Conservation (phyloP, 2,888 invertebrate genomes). For the Andrena bicolor region DNA sequence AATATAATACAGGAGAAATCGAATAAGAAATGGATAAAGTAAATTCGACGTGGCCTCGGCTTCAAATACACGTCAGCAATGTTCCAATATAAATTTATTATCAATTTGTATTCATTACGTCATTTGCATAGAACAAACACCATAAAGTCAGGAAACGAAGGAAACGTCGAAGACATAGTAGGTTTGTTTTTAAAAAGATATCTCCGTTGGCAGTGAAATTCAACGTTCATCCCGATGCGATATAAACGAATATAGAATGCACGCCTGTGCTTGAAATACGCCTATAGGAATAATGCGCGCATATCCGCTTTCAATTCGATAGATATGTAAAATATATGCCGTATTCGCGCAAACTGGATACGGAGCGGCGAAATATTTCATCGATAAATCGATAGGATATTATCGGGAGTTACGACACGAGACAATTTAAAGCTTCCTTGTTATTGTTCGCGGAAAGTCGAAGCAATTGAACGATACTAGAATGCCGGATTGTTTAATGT, state of each 20-base stretch:
- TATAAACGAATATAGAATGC: conserved; percentile 44
- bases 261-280: conserved; percentile 23
- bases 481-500: not conserved
- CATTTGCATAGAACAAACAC: conserved; percentile 37
- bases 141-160: conserved; percentile 7
- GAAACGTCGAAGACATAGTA: conserved; percentile 17
- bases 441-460: conserved; percentile 33
- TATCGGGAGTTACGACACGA: conserved; percentile 54
- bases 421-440: conserved; percentile 46
- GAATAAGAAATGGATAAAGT: not conserved
- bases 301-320: conserved; percentile 68
- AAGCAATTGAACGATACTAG: not conserved
- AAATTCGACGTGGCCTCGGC: not conserved
- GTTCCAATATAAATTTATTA: conserved; percentile 53
- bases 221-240: conserved; percentile 42
- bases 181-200: conserved; percentile 44
- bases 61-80: not conserved
- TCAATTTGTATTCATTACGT: conserved; percentile 57
- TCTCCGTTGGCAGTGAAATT: conserved; percentile 35
- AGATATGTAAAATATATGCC: conserved; percentile 65
- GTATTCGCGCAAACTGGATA: conserved; percentile 50
- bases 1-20: not conserved
- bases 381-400: conserved; percentile 59
- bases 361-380: conserved; percentile 57
- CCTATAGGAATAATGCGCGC: conserved; percentile 53